Evolutionary conservation across 2,888 invertebrate species (phyloP).

Genomic region (Pyrocoelia pectoralis): DNA sequence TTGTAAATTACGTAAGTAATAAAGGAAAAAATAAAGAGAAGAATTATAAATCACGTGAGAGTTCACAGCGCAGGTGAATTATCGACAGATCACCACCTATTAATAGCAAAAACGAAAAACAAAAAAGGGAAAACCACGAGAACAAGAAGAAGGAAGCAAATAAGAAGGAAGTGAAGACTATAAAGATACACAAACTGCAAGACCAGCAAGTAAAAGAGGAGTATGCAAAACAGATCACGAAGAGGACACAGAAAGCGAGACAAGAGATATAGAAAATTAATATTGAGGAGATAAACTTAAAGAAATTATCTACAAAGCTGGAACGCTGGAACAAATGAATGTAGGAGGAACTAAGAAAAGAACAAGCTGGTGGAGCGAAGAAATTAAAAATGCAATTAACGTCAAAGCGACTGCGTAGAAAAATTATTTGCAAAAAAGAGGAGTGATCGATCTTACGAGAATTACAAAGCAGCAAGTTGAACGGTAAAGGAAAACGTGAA

Average conservation of each 20-base stretch:
- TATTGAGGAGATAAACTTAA: too few species aligned
- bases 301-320: too few species aligned
- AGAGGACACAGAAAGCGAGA: background rate
- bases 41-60: too few species aligned
- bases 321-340: background rate
- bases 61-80: too few species aligned
- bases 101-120: background rate
- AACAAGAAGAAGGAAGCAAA: background rate
- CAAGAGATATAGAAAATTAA: too few species aligned
- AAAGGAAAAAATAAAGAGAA: too few species aligned
- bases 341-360: slow-evolving; percentile 5
- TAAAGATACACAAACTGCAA: background rate
- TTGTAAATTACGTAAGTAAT: too few species aligned
- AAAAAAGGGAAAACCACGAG: background rate
- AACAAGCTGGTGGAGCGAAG: background rate
- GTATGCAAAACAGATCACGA: background rate
- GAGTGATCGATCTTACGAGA: too few species aligned
- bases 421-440: too few species aligned
- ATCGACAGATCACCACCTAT: too few species aligned
- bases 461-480: background rate
- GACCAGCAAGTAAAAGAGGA: background rate
- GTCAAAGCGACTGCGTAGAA: too few species aligned
- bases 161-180: background rate
- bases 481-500: background rate
- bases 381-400: slow-evolving; percentile 7